Conservation (phyloP, 2,888 invertebrate species). For the Heliconius ismenius region DNA sequence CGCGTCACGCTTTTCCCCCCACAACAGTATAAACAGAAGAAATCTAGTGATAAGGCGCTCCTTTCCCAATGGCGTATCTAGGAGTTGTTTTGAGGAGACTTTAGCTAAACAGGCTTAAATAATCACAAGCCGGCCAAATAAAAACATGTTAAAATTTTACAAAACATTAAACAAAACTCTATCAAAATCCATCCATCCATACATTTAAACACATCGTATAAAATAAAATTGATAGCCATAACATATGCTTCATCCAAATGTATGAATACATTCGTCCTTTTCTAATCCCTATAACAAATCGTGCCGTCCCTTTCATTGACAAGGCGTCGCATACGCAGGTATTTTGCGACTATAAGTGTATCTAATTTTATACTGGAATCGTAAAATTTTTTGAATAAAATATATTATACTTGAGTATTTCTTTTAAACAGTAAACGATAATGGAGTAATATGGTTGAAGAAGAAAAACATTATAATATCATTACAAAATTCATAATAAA, state of each 20-base stretch:
- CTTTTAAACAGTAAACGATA: slow-evolving; percentile 20
- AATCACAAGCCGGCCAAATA: too few species aligned
- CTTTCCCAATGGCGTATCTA: too few species aligned
- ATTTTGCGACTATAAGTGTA: slow-evolving; percentile 14
- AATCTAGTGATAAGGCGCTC: too few species aligned
- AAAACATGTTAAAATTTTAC: too few species aligned
- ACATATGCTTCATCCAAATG: slow-evolving; percentile 23
- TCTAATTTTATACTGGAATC: slow-evolving; percentile 29
- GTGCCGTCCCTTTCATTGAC: slow-evolving; percentile 8
- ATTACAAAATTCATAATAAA: slow-evolving; percentile 4
- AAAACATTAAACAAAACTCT: neutral
- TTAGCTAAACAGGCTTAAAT: too few species aligned
- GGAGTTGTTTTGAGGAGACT: too few species aligned
- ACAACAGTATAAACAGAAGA: too few species aligned
- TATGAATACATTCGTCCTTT: slow-evolving; percentile 11
- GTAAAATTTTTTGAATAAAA: slow-evolving; percentile 29
- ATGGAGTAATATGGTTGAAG: neutral
- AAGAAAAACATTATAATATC: slow-evolving; percentile 3
- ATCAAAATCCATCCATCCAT: slow-evolving; percentile 19
- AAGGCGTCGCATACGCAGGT: slow-evolving; percentile 7
- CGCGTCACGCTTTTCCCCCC: too few species aligned
- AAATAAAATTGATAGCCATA: slow-evolving; percentile 26
- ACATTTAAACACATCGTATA: slow-evolving; percentile 18
- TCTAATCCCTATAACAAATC: slow-evolving; percentile 14
- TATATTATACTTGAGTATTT: slow-evolving; percentile 7